A percentile compares a stretch with the other conserved stretches of the same genome.
These are phyloP conservation scores for Spea hammondii DNA, from an alignment of 2,797 vertebrate species.

Conservation along the genomic window DNA sequence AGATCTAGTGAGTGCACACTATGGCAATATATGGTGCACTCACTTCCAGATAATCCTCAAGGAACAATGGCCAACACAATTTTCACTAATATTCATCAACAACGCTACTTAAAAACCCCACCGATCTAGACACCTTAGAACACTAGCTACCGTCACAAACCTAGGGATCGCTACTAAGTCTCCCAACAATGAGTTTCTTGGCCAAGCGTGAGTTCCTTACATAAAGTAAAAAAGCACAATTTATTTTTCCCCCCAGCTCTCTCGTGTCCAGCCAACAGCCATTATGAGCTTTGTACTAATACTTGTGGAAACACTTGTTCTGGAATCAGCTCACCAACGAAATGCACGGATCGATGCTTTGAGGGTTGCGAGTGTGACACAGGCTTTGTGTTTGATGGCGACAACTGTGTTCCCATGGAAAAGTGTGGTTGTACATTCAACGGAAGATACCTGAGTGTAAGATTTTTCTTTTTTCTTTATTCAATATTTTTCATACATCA, in stretches of 20 bases:
- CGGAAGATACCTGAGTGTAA: conserved; percentile 74
- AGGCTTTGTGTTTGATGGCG: conserved; percentile 68
- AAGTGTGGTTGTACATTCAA: conserved; percentile 71
- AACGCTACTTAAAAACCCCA: too few relatives aligned
- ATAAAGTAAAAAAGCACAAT: background rate
- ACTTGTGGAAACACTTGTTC: conserved; percentile 73
- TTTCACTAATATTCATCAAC: too few relatives aligned
- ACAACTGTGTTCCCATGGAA: conserved; percentile 66
- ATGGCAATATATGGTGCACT: too few relatives aligned
- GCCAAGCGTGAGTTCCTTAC: background rate
- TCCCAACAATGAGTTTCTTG: too few relatives aligned
- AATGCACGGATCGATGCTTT: conserved; percentile 67
- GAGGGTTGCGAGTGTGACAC: conserved; percentile 79
- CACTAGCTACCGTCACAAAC: too few relatives aligned
- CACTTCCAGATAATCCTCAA: too few relatives aligned
- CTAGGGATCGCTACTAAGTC: too few relatives aligned
- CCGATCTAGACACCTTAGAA: too few relatives aligned
- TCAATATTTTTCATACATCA: too few relatives aligned
- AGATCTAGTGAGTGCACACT: too few relatives aligned
- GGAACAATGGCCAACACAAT: too few relatives aligned
- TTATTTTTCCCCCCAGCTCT: conserved; percentile 59
- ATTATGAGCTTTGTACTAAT: conserved; percentile 73
- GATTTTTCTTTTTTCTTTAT: background rate
- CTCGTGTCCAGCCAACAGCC: conserved; percentile 70
- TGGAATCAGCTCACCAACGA: conserved; percentile 57